Conservation (phyloP, 1,140 invertebrate genomes). For the Pachypsylla venusta region DNA sequence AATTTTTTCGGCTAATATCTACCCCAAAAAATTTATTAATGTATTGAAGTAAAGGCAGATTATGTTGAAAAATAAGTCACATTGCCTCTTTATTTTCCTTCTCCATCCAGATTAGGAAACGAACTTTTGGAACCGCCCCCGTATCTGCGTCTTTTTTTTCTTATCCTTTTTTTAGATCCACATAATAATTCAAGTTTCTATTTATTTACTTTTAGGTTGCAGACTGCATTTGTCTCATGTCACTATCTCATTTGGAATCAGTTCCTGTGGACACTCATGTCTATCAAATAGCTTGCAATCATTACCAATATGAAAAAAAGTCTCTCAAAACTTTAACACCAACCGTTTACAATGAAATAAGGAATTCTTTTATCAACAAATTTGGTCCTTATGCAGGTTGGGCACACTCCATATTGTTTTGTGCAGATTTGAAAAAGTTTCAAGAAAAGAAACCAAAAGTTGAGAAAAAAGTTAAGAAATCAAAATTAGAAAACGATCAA, state of each 20-base stretch:
- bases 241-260: constrained; percentile 69
- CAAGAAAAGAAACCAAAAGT: constrained; percentile 28
- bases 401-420: constrained; percentile 79
- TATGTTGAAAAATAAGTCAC: no score
- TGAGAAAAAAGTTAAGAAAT: constrained; percentile 9
- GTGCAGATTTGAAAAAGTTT: constrained; percentile 56
- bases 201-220: constrained; percentile 51
- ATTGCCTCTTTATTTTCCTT: no score
- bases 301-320: constrained; percentile 55
- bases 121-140: no score
- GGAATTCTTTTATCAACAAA: constrained; percentile 56
- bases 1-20: no score
- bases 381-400: constrained; percentile 85
- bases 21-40: no score
- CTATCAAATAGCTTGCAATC: constrained; percentile 69
- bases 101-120: no score
- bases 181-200: background rate
- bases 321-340: constrained; percentile 62
- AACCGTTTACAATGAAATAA: constrained; percentile 72
- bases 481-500: constrained; percentile 12
- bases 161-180: background rate
- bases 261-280: constrained; percentile 96
- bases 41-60: no score
- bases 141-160: constrained; percentile 14
- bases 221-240: constrained; percentile 98